Evolutionary conservation across 2,113 vertebrate genomes (phyloP).

Genomic region (Procavia capensis): DNA sequence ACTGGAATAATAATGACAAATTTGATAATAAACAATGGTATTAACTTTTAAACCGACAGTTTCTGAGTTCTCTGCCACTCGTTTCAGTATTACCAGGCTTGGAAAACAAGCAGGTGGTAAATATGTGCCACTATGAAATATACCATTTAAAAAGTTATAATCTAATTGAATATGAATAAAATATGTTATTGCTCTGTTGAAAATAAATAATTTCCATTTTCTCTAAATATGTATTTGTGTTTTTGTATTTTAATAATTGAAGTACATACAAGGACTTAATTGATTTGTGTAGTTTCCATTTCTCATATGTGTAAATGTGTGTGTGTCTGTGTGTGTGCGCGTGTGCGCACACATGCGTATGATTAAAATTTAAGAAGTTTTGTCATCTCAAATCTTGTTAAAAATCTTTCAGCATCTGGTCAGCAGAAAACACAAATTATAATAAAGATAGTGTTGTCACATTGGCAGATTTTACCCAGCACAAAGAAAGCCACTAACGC

Average conservation of each 20-base stretch:
- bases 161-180: slow-evolving; percentile 1
- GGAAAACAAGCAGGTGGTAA: neutral
- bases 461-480: neutral
- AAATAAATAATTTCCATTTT: neutral
- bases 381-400: neutral
- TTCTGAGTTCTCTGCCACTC: neutral
- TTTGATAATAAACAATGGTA: neutral
- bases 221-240: slow-evolving; percentile 32
- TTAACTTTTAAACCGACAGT: neutral
- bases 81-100: neutral
- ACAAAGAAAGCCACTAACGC: slow-evolving; percentile 37
- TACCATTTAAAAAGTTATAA: neutral
- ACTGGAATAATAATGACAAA: neutral
- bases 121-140: neutral
- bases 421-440: slow-evolving; percentile 39
- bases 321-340: no score
- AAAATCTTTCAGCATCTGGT: neutral
- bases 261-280: no score
- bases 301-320: no score
- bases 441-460: slow-evolving; percentile 26
- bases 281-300: no score
- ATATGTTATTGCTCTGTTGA: neutral
- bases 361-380: slow-evolving; percentile 45
- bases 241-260: slow-evolving; percentile 33
- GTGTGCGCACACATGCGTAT: neutral